These are phyloP conservation scores for Jaculus jaculus DNA, from an alignment of 2,113 vertebrate genomes.

Conservation along the genomic window DNA sequence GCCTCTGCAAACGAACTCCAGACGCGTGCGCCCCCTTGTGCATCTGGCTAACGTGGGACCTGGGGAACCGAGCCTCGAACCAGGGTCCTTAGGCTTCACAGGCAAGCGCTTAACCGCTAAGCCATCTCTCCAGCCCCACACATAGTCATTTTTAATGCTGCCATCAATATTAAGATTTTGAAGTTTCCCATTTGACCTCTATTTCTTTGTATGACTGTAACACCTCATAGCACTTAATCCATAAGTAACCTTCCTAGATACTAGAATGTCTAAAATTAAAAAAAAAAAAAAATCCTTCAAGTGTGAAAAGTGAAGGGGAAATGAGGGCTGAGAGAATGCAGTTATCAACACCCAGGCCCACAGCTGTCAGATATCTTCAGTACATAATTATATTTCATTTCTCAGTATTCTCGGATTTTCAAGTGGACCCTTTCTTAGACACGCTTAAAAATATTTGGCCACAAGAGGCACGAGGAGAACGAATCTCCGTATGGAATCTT, in stretches of 20 bases:
- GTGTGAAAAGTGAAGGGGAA: not conserved
- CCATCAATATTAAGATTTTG: conserved; percentile 45
- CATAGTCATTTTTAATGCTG: conserved; percentile 42
- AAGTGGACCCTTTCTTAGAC: conserved; percentile 30
- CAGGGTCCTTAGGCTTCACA: no score
- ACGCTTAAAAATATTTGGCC: conserved; percentile 49
- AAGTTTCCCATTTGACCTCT: conserved; percentile 35
- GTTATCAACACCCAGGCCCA: conserved; percentile 12
- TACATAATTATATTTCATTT: conserved; percentile 29
- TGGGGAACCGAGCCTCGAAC: no score
- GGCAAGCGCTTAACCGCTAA: no score
- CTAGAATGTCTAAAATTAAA: not conserved
- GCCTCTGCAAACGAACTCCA: no score
- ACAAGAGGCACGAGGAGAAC: conserved; percentile 1
- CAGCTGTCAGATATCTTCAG: not conserved
- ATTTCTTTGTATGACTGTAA: conserved; percentile 33
- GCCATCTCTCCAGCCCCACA: not conserved
- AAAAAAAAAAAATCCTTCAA: not conserved
- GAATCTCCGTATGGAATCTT: conserved; percentile 44
- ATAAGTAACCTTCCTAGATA: conserved; percentile 30
- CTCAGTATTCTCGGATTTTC: conserved; percentile 34
- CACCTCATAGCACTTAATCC: conserved; percentile 10
- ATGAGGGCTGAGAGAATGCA: not conserved
- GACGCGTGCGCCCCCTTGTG: no score
- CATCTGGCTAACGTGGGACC: no score